These are phyloP conservation scores for Gymnogyps californianus DNA, from an alignment of 2,113 vertebrate genomes.

Conservation along the genomic window DNA sequence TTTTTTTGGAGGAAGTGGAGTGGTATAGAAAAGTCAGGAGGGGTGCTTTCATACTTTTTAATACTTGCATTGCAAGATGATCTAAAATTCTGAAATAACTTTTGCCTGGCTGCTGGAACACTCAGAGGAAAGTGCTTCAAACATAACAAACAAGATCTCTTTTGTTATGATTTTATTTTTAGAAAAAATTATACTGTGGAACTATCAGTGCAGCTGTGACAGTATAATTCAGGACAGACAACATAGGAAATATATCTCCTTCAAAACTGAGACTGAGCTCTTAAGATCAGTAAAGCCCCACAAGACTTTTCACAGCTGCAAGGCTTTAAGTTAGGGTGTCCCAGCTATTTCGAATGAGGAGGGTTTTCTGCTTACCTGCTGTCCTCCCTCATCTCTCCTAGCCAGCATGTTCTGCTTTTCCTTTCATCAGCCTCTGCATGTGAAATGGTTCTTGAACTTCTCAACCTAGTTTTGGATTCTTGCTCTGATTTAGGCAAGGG, in stretches of 20 bases:
- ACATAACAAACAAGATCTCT: not conserved
- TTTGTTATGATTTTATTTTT: not conserved
- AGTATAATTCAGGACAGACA: not conserved
- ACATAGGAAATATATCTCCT: not conserved
- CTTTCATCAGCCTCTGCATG: not conserved
- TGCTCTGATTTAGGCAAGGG: not conserved
- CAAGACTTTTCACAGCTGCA: not conserved
- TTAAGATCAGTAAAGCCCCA: not conserved
- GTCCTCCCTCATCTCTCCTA: not conserved
- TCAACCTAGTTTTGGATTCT: not conserved
- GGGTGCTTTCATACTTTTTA: not conserved
- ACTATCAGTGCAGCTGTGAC: not conserved
- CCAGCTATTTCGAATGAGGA: not conserved
- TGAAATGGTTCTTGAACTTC: not conserved
- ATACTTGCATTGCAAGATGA: not conserved
- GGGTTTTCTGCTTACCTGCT: not conserved
- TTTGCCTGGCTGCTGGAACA: not conserved
- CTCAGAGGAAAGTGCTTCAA: not conserved
- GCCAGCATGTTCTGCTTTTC: not conserved
- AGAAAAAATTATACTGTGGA: not conserved
- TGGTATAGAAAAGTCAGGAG: not conserved
- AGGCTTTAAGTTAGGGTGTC: not conserved
- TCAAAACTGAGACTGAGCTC: not conserved
- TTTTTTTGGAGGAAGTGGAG: constrained; percentile 12
- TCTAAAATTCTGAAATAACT: constrained; percentile 22